These are phyloP conservation scores for Drosophila albomicans DNA, from an alignment of 1,140 invertebrate genomes.

Conservation along the genomic window DNA sequence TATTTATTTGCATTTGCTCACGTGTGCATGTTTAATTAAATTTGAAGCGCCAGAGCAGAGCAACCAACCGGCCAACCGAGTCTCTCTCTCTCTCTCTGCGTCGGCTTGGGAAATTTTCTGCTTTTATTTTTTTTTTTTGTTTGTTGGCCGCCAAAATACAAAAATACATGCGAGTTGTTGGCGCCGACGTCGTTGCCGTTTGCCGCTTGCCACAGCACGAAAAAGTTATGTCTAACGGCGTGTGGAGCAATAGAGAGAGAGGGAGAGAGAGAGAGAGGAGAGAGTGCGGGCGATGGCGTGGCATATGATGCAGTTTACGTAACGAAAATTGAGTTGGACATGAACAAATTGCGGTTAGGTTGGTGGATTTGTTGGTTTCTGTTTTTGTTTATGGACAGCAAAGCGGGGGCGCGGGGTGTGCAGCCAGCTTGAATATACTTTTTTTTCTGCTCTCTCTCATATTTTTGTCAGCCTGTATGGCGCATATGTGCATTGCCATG, in stretches of 20 bases:
- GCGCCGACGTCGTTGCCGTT: slow-evolving; percentile 10
- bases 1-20: slow-evolving; percentile 84
- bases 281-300: slow-evolving; percentile 24
- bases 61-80: slow-evolving; percentile 61
- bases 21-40: slow-evolving; percentile 84
- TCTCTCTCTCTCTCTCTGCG: slow-evolving; percentile 24
- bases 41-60: slow-evolving; percentile 73
- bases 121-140: slow-evolving; percentile 24
- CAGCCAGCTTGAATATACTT: slow-evolving; percentile 10
- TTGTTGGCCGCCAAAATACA: slow-evolving; percentile 49
- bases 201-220: slow-evolving; percentile 29
- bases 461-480: not conserved
- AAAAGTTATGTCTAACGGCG: slow-evolving; percentile 74
- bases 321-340: slow-evolving; percentile 82
- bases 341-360: slow-evolving; percentile 78
- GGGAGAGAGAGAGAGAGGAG: not conserved
- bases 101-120: slow-evolving; percentile 60
- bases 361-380: slow-evolving; percentile 48
- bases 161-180: slow-evolving; percentile 55
- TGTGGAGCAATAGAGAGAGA: not conserved
- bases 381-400: slow-evolving; percentile 28
- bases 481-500: slow-evolving; percentile 20
- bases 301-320: slow-evolving; percentile 80
- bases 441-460: slow-evolving; percentile 20
- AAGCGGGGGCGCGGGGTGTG: not conserved